Conservation (phyloP, 2,113 vertebrate species). For the Melanerpes formicivorus region DNA sequence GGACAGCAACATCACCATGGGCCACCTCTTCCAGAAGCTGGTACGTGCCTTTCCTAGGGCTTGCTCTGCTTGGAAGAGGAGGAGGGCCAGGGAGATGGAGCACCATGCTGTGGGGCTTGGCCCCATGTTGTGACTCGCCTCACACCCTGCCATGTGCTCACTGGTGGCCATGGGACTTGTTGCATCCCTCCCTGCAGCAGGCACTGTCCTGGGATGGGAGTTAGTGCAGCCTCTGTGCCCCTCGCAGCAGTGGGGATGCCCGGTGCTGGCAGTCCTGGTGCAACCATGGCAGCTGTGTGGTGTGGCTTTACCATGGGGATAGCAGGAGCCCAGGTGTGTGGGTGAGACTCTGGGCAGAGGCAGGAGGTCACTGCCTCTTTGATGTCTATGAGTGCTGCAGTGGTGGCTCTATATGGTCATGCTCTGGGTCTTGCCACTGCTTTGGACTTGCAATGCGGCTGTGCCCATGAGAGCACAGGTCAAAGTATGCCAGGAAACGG, state of each 20-base stretch:
- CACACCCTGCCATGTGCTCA: fast-evolving
- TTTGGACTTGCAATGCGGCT: neutral
- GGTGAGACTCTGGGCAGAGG: neutral
- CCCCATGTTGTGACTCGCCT: neutral
- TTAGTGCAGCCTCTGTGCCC: neutral
- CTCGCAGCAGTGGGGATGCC: fast-evolving
- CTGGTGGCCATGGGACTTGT: fast-evolving
- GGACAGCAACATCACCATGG: constrained; percentile 93
- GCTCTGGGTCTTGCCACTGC: fast-evolving
- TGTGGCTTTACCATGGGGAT: neutral
- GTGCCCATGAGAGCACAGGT: neutral
- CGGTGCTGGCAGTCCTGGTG: neutral
- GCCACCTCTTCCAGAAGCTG: constrained; percentile 98
- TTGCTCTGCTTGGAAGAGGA: constrained; percentile 1
- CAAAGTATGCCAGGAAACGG: neutral
- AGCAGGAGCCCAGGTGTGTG: neutral
- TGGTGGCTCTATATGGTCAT: fast-evolving
- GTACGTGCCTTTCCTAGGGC: constrained; percentile 71
- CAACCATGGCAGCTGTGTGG: fast-evolving
- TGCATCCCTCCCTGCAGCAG: neutral
- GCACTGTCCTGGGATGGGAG: neutral
- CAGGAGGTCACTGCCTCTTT: neutral
- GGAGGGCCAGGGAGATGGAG: neutral
- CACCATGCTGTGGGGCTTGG: fast-evolving
- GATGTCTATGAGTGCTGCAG: fast-evolving